Evolutionary conservation across 1,140 invertebrate genomes (phyloP), one percentile per base, ranked within the genome.

Genomic region (Stegodyphus dumicola): DNA sequence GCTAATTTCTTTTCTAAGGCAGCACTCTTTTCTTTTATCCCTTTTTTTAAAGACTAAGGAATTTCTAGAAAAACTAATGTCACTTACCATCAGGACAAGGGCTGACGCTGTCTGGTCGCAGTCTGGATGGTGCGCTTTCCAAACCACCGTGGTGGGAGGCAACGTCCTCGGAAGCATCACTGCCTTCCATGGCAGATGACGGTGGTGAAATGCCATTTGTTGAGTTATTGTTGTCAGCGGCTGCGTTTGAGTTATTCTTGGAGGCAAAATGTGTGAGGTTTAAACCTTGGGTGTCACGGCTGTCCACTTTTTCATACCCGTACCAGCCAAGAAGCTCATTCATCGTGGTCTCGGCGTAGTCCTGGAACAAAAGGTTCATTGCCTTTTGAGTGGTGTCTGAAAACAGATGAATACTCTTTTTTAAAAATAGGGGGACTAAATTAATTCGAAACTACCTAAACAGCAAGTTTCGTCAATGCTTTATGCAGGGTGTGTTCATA

Each of bases 261-360:
- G 85, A 79, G 4, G 86, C 83, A 77, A 87, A 89, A 13, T 88
- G 88, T 10, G 89, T 80, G 15, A 91, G 87, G 60, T 91, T 90
- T 11, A 91, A 73, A 67, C 90, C 87, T 80, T 91, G 88, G n/a
- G 90, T 90, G 83, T 92, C 89, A 2, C 88, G 84, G 60, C 89
- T 91, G 90, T 93, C 92, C 18, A 94, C 92, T 88, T 94, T 94
- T 87, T 95, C 95, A 89, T 96, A 96, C 1, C 96, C 96, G 90
- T 97, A 97, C 94, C 95, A 96, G 64, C 96, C 95, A 10, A 97
- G 91, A 77, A 97, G 91, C 89, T 97, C 96, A 88, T 96, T 97
- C 95, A 97, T 96, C 7, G 95, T 95, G 56, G 94, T 95, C 89
- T 96, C 95, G 0, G 95, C 96, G 90, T 95, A 96, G 90, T 96